Conservation (phyloP, 2,888 invertebrate species). For the Brachynemurus nebulosus region DNA sequence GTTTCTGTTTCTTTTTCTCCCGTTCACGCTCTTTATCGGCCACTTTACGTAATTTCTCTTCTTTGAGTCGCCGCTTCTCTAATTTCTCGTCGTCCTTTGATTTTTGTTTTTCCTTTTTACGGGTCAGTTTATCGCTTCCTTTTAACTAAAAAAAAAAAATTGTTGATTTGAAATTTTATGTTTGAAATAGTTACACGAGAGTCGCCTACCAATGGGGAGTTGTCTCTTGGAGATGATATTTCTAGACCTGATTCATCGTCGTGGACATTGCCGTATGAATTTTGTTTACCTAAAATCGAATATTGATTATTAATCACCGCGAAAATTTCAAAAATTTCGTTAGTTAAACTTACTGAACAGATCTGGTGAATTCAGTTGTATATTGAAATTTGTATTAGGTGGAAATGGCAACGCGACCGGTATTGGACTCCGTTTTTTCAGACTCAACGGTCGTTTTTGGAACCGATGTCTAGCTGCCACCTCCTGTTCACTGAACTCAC, state of each 20-base stretch:
- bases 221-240: constrained; percentile 49
- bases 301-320: too few species aligned
- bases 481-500: constrained; percentile 29
- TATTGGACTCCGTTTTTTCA: constrained; percentile 29
- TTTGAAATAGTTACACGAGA: neutral
- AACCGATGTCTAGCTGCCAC: constrained; percentile 27
- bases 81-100: constrained; percentile 55
- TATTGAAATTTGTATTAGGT: constrained; percentile 36
- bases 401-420: constrained; percentile 30
- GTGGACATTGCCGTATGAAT: constrained; percentile 35
- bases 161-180: neutral
- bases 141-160: constrained; percentile 27
- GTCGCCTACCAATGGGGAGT: constrained; percentile 42
- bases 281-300: constrained; percentile 31
- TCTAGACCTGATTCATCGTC: constrained; percentile 54
- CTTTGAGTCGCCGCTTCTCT: constrained; percentile 54
- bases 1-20: constrained; percentile 49
- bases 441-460: constrained; percentile 32
- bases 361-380: constrained; percentile 30
- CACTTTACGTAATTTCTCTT: constrained; percentile 46
- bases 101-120: constrained; percentile 52
- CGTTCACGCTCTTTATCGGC: constrained; percentile 49
- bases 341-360: constrained; percentile 23
- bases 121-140: constrained; percentile 39
- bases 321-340: neutral